Evolutionary conservation across 2,113 vertebrate genomes (phyloP).

Genomic region (Naja naja): DNA sequence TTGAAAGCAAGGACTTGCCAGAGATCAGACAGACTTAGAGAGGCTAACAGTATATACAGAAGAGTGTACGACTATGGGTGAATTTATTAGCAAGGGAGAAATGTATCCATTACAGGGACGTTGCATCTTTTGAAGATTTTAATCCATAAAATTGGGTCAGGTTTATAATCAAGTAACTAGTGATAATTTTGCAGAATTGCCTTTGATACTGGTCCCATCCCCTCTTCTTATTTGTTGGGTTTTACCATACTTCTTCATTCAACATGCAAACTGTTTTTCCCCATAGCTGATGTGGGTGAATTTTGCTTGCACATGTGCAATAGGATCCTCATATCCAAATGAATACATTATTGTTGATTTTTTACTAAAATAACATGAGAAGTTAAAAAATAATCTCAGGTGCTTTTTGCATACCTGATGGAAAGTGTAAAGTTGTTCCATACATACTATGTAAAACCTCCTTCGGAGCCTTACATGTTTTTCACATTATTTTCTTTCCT

Average conservation of each 20-base stretch:
- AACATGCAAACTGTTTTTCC: background rate
- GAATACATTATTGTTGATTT: background rate
- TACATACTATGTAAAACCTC: background rate
- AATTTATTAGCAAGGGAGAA: background rate
- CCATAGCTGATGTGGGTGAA: background rate
- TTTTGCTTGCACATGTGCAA: background rate
- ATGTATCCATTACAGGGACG: background rate
- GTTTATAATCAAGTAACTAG: background rate
- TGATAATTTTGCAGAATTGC: background rate
- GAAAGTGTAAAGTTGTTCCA: background rate
- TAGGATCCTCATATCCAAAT: background rate
- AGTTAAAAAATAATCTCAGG: background rate
- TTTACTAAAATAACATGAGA: background rate
- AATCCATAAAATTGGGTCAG: background rate
- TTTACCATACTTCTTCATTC: background rate
- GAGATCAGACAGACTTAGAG: background rate
- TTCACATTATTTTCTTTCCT: background rate
- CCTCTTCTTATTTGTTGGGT: background rate
- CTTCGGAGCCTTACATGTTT: background rate
- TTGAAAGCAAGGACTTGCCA: background rate
- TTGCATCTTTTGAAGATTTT: background rate
- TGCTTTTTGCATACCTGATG: background rate
- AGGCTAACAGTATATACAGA: too few species aligned
- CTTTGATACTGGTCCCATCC: background rate
- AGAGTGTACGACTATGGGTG: too few species aligned